Conservation (phyloP, 2,888 invertebrate species). For the Dendrolimus houi region DNA sequence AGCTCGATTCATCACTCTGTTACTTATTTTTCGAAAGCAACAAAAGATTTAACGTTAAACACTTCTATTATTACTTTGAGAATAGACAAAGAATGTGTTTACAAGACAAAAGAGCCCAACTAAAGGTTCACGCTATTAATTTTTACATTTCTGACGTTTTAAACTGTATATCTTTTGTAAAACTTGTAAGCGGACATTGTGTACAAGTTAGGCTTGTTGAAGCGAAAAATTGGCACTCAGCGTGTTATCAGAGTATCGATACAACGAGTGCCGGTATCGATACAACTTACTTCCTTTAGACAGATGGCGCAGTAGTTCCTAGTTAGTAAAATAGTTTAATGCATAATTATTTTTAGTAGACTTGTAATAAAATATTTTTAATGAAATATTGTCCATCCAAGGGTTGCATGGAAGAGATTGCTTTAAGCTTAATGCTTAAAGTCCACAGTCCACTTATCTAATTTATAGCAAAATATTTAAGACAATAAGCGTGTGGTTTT, state of each 20-base stretch:
- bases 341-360: no score
- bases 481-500: no score
- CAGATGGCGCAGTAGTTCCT: no score
- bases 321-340: no score
- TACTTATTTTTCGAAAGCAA: constrained; percentile 51
- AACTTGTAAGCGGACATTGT: constrained; percentile 10
- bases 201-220: constrained; percentile 44
- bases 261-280: no score
- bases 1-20: constrained; percentile 61
- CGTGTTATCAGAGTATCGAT: constrained; percentile 32
- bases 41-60: constrained; percentile 71
- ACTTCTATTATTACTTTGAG: constrained; percentile 65
- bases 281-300: no score
- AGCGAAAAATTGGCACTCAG: constrained; percentile 61
- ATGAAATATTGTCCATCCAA: no score
- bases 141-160: constrained; percentile 65
- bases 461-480: no score
- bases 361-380: no score
- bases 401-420: no score
- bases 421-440: no score
- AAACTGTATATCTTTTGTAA: constrained; percentile 62
- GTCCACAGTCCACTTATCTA: no score
- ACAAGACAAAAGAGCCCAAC: constrained; percentile 57
- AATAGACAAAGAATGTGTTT: constrained; percentile 69
- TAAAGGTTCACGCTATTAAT: constrained; percentile 71